These are phyloP conservation scores for Lamprotornis superbus DNA, from an alignment of 2,113 vertebrate species.

Conservation along the genomic window DNA sequence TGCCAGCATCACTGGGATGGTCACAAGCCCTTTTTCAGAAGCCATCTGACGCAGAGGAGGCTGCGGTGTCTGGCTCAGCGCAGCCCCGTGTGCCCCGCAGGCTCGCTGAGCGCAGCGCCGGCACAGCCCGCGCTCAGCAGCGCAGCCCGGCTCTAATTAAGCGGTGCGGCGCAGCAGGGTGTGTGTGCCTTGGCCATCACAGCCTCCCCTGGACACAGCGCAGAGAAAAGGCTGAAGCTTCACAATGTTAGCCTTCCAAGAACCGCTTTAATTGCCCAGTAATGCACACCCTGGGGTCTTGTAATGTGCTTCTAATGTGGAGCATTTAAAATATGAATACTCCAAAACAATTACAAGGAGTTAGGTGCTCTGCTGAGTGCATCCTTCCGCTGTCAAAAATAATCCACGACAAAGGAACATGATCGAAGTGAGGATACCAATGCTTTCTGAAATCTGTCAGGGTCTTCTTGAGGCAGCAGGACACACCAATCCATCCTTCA, in stretches of 20 bases:
- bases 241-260: conserved; percentile 40
- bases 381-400: conserved; percentile 12
- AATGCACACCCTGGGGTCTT: conserved; percentile 66
- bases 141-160: background rate
- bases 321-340: conserved; percentile 26
- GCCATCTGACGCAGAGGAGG: background rate
- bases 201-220: background rate
- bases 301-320: conserved; percentile 62
- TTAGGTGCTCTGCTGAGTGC: conserved; percentile 10
- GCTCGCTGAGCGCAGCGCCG: background rate
- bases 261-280: conserved; percentile 51
- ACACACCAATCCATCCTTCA: background rate
- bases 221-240: conserved; percentile 39
- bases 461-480: background rate
- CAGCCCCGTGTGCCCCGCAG: background rate
- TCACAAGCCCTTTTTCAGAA: background rate
- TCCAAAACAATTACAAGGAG: conserved; percentile 48
- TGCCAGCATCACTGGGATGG: background rate
- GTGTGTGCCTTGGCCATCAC: conserved; percentile 27
- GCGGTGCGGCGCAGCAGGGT: background rate
- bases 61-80: background rate
- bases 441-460: background rate
- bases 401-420: background rate
- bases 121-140: background rate
- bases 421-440: background rate